These are phyloP conservation scores for Rousettus madagascariensis DNA, from an alignment of 2,797 vertebrate genomes.

Conservation along the genomic window DNA sequence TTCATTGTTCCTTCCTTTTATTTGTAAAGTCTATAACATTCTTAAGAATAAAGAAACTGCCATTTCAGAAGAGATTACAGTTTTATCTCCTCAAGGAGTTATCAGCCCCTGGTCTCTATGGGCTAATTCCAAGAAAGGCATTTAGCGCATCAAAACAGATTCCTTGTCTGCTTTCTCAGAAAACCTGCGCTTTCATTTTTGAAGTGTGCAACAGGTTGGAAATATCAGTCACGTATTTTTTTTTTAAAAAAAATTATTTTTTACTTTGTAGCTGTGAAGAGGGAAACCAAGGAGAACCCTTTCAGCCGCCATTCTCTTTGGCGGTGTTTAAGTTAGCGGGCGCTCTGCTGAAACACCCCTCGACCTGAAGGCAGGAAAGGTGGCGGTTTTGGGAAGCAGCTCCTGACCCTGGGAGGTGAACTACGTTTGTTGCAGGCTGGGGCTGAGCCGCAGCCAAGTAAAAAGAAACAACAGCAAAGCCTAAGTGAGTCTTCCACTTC, in stretches of 20 bases:
- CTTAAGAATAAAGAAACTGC: slow-evolving; percentile 31
- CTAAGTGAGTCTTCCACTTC: background rate
- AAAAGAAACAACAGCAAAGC: background rate
- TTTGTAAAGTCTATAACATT: background rate
- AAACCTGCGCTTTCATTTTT: slow-evolving; percentile 45
- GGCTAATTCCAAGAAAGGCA: slow-evolving; percentile 43
- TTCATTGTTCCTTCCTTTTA: background rate
- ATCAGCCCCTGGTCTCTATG: slow-evolving; percentile 28
- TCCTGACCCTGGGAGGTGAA: background rate
- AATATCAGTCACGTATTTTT: slow-evolving; percentile 5
- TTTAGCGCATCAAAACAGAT: slow-evolving; percentile 32
- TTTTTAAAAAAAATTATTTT: background rate
- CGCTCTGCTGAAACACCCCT: background rate
- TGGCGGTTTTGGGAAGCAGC: background rate
- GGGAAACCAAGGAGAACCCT: slow-evolving; percentile 5
- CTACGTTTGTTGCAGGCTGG: background rate
- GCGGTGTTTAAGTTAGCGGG: background rate
- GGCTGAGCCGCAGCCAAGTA: background rate
- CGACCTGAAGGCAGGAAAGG: background rate
- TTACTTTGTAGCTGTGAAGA: slow-evolving; percentile 24
- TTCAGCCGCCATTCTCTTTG: background rate
- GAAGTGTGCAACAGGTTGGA: slow-evolving; percentile 50
- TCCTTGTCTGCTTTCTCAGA: slow-evolving; percentile 3
- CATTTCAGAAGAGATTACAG: slow-evolving; percentile 27
- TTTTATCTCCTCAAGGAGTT: slow-evolving; percentile 57